phyloP scores from a whole-genome alignment of 2,888 invertebrate genomes.

The Cepaea hortensis region DNA sequence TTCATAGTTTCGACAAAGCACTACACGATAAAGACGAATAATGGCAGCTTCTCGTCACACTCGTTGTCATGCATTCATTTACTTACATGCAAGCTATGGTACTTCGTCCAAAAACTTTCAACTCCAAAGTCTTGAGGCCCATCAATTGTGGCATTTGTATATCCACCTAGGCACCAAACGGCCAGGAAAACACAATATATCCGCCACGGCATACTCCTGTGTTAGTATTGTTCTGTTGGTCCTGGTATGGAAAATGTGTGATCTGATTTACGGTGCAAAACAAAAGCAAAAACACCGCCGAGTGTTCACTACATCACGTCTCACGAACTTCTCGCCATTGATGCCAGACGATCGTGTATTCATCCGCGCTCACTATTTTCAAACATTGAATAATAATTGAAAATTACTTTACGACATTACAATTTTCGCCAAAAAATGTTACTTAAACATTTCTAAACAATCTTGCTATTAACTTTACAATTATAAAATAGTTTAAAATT shows the following conservation, averaged over 20 bases:
- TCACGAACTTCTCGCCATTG: background rate
- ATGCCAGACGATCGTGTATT: background rate
- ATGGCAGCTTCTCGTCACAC: background rate
- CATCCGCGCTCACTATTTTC: background rate
- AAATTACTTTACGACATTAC: too few relatives aligned
- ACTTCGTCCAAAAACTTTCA: background rate
- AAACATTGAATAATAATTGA: background rate
- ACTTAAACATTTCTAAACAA: background rate
- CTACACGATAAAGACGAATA: too few relatives aligned
- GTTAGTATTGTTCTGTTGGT: background rate
- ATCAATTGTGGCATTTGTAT: background rate
- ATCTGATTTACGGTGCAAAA: background rate
- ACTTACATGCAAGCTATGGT: background rate
- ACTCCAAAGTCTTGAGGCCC: background rate
- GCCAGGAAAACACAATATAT: background rate
- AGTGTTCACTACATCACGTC: background rate
- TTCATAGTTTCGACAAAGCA: too few relatives aligned
- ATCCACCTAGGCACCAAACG: slow-evolving; percentile 14
- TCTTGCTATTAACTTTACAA: background rate
- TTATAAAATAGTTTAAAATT: background rate
- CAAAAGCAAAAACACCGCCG: background rate
- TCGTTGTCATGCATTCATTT: background rate
- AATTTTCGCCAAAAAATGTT: background rate
- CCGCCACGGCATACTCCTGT: slow-evolving; percentile 3
- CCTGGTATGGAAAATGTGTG: background rate